phyloP scores from a whole-genome alignment of 2,113 vertebrate species.

The Hypocryptadius cinnamomeus region DNA sequence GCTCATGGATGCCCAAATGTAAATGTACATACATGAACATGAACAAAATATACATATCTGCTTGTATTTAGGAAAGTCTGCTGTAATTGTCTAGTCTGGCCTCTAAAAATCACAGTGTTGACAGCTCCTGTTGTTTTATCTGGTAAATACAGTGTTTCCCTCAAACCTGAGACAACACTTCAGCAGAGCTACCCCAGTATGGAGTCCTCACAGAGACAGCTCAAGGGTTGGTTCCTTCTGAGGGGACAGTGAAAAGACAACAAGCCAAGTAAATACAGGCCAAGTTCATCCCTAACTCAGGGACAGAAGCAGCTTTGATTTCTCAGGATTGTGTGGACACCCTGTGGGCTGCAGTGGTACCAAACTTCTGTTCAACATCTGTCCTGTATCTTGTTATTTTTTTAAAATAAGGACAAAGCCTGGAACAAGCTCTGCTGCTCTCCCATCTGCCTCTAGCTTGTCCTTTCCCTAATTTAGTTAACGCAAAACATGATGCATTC shows the following conservation, averaged over 20 bases:
- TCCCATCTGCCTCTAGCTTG: not conserved
- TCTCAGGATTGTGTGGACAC: not conserved
- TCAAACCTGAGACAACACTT: not conserved
- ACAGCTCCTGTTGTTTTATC: not conserved
- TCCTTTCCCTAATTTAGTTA: not conserved
- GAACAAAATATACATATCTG: accelerated
- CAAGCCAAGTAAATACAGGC: not conserved
- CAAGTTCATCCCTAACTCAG: not conserved
- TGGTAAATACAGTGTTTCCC: not conserved
- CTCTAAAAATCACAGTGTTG: not conserved
- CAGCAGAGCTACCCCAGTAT: not conserved
- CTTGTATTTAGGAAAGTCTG: not conserved
- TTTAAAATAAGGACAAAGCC: not conserved
- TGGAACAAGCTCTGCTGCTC: not conserved
- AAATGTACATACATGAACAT: accelerated
- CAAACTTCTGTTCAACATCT: not conserved
- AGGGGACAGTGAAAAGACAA: not conserved
- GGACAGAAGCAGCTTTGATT: not conserved
- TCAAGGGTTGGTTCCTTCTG: not conserved
- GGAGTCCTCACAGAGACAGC: not conserved
- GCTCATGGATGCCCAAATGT: not conserved
- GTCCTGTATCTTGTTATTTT: not conserved
- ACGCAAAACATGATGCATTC: not conserved
- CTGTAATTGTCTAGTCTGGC: not conserved
- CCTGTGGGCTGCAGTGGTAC: not conserved